These are phyloP conservation scores for Tineola bisselliella DNA, from an alignment of 2,888 invertebrate species.

Conservation along the genomic window DNA sequence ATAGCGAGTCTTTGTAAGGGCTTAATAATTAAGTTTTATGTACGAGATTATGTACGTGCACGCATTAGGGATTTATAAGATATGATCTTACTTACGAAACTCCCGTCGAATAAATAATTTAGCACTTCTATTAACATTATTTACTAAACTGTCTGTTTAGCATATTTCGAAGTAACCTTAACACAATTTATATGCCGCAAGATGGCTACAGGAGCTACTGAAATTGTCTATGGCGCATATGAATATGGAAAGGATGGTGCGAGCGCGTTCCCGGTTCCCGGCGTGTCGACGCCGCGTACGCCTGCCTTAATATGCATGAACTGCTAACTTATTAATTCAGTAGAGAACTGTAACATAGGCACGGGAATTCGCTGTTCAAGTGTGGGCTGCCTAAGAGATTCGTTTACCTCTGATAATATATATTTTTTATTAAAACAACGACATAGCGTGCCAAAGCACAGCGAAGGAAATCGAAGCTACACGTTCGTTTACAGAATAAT, in stretches of 20 bases:
- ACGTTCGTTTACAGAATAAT: too few species aligned
- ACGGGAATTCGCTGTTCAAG: slow-evolving; percentile 20
- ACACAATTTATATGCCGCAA: slow-evolving; percentile 4
- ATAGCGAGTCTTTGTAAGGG: neutral
- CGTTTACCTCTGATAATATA: neutral
- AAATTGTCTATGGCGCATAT: slow-evolving; percentile 22
- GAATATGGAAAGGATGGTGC: slow-evolving; percentile 38
- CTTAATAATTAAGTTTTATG: neutral
- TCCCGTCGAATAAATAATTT: slow-evolving; percentile 11
- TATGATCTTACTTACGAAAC: neutral
- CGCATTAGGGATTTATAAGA: slow-evolving; percentile 11
- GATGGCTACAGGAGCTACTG: slow-evolving; percentile 15
- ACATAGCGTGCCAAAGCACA: too few species aligned
- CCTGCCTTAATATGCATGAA: slow-evolving; percentile 44
- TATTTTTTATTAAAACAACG: too few species aligned
- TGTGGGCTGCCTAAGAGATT: slow-evolving; percentile 11
- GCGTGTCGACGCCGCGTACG: slow-evolving; percentile 19
- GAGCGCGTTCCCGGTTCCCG: too few species aligned
- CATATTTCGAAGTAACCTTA: slow-evolving; percentile 11
- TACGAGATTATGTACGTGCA: slow-evolving; percentile 7
- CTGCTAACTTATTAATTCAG: slow-evolving; percentile 46
- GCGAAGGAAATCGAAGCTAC: too few species aligned
- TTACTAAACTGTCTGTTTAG: slow-evolving; percentile 11
- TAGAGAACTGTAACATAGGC: slow-evolving; percentile 30
- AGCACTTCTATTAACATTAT: slow-evolving; percentile 1